Conservation (phyloP, 1,140 invertebrate species). For the Drosophila pruinosa region DNA sequence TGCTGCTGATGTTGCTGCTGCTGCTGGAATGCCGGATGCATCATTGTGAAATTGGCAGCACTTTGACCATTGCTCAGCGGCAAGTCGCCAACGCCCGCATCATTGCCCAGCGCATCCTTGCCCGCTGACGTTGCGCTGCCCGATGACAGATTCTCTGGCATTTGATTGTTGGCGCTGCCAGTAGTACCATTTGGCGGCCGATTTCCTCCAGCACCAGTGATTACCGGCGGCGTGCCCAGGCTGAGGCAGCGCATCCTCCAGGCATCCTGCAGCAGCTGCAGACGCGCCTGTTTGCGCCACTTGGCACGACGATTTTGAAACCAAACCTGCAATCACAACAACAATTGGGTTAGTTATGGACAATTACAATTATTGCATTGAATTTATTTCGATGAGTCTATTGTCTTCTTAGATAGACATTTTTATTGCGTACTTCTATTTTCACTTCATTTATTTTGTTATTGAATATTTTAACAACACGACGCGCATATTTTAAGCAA, state of each 20-base stretch:
- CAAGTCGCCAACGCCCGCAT: conserved; percentile 26
- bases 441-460: too few species aligned
- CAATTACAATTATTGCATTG: not conserved
- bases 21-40: conserved; percentile 81
- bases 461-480: too few species aligned
- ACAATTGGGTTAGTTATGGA: not conserved
- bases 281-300: conserved; percentile 92
- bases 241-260: conserved; percentile 94
- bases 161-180: conserved; percentile 37
- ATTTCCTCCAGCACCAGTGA: conserved; percentile 72
- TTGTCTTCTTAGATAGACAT: too few species aligned
- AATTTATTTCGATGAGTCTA: too few species aligned
- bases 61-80: conserved; percentile 20
- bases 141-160: conserved; percentile 65
- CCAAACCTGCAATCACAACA: conserved; percentile 89
- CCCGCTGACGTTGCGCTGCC: not conserved
- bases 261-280: conserved; percentile 93
- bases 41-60: conserved; percentile 73
- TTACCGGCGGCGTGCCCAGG: conserved; percentile 86
- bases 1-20: conserved; percentile 57
- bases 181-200: conserved; percentile 18
- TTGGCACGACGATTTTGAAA: conserved; percentile 95
- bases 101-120: conserved; percentile 48
- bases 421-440: too few species aligned
- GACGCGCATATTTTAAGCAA: too few species aligned